These are phyloP conservation scores for Archips crataeganus DNA, from an alignment of 2,888 invertebrate genomes.

Conservation along the genomic window DNA sequence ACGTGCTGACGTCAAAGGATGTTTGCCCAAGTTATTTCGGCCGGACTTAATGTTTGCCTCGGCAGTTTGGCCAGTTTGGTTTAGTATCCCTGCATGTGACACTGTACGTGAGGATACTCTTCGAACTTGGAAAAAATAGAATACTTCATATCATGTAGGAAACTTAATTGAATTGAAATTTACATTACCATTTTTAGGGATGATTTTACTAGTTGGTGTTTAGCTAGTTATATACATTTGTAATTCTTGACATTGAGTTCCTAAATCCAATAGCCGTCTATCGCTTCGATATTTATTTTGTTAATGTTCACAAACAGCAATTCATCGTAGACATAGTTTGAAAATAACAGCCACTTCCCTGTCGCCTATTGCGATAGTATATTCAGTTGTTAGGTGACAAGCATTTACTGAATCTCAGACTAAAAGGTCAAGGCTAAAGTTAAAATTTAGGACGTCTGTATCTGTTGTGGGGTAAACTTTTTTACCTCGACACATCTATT, in stretches of 20 bases:
- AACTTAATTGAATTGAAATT: neutral
- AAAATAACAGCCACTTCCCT: slow-evolving; percentile 20
- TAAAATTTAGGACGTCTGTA: slow-evolving; percentile 12
- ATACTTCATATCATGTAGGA: neutral
- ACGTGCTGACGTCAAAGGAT: slow-evolving; percentile 65
- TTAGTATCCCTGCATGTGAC: neutral
- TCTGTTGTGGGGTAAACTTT: neutral
- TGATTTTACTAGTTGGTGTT: neutral
- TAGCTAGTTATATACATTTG: neutral
- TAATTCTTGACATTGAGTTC: neutral
- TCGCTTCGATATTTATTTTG: slow-evolving; percentile 11
- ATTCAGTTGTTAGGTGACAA: slow-evolving; percentile 18
- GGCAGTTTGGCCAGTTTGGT: slow-evolving; percentile 27
- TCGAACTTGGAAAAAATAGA: neutral
- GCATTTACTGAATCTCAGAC: slow-evolving; percentile 19
- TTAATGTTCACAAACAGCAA: slow-evolving; percentile 15
- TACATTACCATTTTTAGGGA: neutral
- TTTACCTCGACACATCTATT: slow-evolving; percentile 19
- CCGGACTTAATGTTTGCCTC: slow-evolving; percentile 57
- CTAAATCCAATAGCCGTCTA: neutral
- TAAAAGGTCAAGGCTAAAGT: slow-evolving; percentile 30
- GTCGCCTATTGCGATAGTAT: slow-evolving; percentile 16
- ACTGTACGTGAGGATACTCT: neutral
- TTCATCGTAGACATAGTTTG: slow-evolving; percentile 17
- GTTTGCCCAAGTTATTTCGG: slow-evolving; percentile 52